Base-by-base conservation (phyloP, 2,113 vertebrate species). In the Pomatostomus ruficeps region DNA sequence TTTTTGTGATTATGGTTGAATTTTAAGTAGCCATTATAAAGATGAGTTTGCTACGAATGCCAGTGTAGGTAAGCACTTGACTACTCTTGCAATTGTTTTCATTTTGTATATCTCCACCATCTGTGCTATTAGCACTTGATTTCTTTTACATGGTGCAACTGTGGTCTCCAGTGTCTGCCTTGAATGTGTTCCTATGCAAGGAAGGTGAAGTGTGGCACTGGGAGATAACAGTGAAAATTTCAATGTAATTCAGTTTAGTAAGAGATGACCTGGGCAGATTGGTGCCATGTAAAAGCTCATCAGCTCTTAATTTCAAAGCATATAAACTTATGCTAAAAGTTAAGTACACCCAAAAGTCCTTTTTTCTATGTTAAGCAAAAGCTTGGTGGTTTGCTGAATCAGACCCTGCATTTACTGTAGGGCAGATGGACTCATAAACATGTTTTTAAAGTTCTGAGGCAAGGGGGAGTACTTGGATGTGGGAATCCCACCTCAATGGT, bases 381-480 rank as follows among this genome's bases (percentile, higher is more conserved):
- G 43, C 55, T 72, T 46, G 22, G n/a, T 40, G 57, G 70, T 87
- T 75, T 91, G 80, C 82, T 94, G 91, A 91, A 77, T 74, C 82
- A 93, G 82, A 79, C 59, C 65, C 28, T 61, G 59, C 36, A 25
- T 83, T 83, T 85, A 59, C 31, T 62, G 75, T 77, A 46, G 92
- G 82, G 76, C 91, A 94, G 71, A 74, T 90, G 74, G 85, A 90
- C 78, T 91, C 85, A 67, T 93, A 88, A 93, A 89, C 31, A 31
- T 91, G 75, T 83, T 91, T 89, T 66, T 66, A 24, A 94, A 94
- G 55, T 84, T 91, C 75, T 59, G 40, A 73, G 89, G 63, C 71
- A 91, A 91, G 10, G 25, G 78, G 81, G 78, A 74, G 49, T 82
- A 43, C 71, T 88, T 91, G n/a, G 67, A 38, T 86, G 35, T n/a